Conservation (phyloP, 2,888 invertebrate species). For the Epistrophe grossulariae region DNA sequence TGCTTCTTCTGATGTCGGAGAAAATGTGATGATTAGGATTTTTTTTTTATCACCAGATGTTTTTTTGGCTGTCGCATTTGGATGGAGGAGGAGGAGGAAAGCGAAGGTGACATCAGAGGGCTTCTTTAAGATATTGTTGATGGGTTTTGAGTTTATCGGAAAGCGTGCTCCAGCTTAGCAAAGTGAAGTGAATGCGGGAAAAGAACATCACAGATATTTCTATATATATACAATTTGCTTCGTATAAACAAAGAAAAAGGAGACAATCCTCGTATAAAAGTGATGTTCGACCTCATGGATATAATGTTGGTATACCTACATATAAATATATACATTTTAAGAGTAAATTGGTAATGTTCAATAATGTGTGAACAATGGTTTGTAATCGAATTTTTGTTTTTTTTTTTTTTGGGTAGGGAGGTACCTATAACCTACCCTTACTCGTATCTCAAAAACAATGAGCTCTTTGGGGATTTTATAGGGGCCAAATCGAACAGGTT, state of each 20-base stretch:
- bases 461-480: slow-evolving; percentile 11
- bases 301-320: not conserved
- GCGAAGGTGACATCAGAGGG: not conserved
- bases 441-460: slow-evolving; percentile 2
- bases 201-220: slow-evolving; percentile 8
- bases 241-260: too few relatives aligned
- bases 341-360: slow-evolving; percentile 49
- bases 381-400: slow-evolving; percentile 44
- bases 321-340: slow-evolving; percentile 6
- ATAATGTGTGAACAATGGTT: slow-evolving; percentile 63
- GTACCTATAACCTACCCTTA: not conserved
- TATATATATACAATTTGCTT: slow-evolving; percentile 37
- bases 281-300: slow-evolving; percentile 60
- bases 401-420: not conserved
- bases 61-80: slow-evolving; percentile 16
- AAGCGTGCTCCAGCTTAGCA: slow-evolving; percentile 56
- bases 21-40: slow-evolving; percentile 72
- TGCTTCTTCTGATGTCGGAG: slow-evolving; percentile 66
- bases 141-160: slow-evolving; percentile 64
- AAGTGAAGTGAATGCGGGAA: slow-evolving; percentile 31
- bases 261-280: slow-evolving; percentile 34
- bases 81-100: too few relatives aligned
- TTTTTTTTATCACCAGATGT: slow-evolving; percentile 36
- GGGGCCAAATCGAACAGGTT: slow-evolving; percentile 49
- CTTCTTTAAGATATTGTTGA: slow-evolving; percentile 54